phyloP scores from a whole-genome alignment of 2,113 vertebrate genomes.

The Scalopus aquaticus region DNA sequence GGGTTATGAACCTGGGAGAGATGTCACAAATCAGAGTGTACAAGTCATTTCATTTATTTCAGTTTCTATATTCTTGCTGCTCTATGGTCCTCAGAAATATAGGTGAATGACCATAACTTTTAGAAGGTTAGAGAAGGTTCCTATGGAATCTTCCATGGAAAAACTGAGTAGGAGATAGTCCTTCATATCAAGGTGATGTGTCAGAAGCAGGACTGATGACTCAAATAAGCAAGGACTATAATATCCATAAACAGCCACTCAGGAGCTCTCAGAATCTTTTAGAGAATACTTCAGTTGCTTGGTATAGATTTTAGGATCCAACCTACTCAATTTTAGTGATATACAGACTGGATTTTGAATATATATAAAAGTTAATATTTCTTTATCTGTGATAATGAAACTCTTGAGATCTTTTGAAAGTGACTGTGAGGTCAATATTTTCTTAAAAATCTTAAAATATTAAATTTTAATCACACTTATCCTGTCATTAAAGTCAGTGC shows the following conservation, averaged over 20 bases:
- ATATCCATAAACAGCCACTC: not conserved
- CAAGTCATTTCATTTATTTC: not conserved
- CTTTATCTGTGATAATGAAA: not conserved
- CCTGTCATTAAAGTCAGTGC: too few relatives aligned
- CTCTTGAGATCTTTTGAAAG: too few relatives aligned
- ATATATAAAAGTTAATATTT: too few relatives aligned
- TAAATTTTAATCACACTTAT: too few relatives aligned
- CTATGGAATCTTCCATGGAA: not conserved
- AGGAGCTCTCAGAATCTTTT: not conserved
- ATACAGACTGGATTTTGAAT: not conserved
- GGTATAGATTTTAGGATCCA: not conserved
- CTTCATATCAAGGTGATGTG: accelerated
- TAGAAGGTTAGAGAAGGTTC: not conserved
- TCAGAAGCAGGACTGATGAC: not conserved
- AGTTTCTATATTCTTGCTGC: not conserved
- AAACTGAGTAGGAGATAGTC: not conserved
- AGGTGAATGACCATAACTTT: not conserved
- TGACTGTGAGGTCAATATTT: too few relatives aligned
- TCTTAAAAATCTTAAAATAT: too few relatives aligned
- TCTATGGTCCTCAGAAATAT: not conserved
- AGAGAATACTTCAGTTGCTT: not conserved
- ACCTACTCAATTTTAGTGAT: not conserved
- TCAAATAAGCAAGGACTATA: not conserved
- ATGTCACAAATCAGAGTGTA: not conserved
- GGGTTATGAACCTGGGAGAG: not conserved